Conservation (phyloP, 1,140 invertebrate species). For the Drosophila elegans region DNA sequence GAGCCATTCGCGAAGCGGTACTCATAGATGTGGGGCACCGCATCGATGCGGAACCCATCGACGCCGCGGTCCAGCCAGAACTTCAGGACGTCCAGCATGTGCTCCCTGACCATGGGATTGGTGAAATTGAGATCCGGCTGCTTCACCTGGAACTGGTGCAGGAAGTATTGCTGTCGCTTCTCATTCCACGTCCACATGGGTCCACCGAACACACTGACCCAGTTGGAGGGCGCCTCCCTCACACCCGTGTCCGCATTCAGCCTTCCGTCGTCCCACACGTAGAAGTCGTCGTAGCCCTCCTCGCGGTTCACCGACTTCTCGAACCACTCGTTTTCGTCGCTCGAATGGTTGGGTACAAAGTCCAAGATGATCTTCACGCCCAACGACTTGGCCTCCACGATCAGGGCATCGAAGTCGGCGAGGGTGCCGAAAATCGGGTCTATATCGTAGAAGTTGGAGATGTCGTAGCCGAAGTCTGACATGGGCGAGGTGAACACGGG, state of each 20-base stretch:
- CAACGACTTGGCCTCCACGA: slow-evolving; percentile 86
- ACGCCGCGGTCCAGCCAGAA: slow-evolving; percentile 92
- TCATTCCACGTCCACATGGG: slow-evolving; percentile 88
- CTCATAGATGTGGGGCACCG: slow-evolving; percentile 88
- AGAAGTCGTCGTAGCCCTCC: slow-evolving; percentile 88
- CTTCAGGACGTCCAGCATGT: slow-evolving; percentile 88
- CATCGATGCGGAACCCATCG: slow-evolving; percentile 91
- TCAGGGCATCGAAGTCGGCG: slow-evolving; percentile 89
- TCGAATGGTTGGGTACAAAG: slow-evolving; percentile 90
- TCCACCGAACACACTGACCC: slow-evolving; percentile 87
- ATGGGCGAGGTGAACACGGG: slow-evolving; percentile 90
- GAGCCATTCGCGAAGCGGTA: slow-evolving; percentile 85
- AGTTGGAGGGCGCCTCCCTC: slow-evolving; percentile 88
- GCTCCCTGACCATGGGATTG: slow-evolving; percentile 87
- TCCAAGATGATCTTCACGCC: slow-evolving; percentile 76
- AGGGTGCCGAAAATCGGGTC: slow-evolving; percentile 90
- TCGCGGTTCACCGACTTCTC: slow-evolving; percentile 86
- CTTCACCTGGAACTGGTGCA: slow-evolving; percentile 87
- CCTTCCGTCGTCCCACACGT: slow-evolving; percentile 88
- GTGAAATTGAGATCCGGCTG: slow-evolving; percentile 91
- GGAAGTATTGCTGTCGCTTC: slow-evolving; percentile 87
- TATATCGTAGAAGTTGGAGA: slow-evolving; percentile 89
- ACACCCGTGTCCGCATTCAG: slow-evolving; percentile 54
- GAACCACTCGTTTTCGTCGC: slow-evolving; percentile 90
- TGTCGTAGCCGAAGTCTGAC: slow-evolving; percentile 89